These are phyloP conservation scores for Pseudochirops corinnae DNA, from an alignment of 2,797 vertebrate species.

Conservation along the genomic window DNA sequence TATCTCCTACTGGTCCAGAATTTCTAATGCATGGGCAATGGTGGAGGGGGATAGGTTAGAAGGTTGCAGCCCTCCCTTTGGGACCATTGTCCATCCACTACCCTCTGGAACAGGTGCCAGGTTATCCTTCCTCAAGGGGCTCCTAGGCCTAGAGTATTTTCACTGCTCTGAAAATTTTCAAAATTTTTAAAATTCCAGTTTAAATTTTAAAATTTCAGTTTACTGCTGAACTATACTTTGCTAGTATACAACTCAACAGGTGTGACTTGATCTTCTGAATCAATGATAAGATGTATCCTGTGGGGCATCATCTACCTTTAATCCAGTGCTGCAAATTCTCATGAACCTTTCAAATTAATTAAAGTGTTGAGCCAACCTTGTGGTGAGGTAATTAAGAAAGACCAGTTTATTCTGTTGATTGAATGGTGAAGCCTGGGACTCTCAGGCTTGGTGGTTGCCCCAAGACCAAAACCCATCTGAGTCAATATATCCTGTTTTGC, in stretches of 20 bases:
- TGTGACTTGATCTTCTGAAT: not conserved
- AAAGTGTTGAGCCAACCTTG: not conserved
- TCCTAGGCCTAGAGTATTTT: not conserved
- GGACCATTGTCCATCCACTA: not conserved
- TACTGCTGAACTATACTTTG: not conserved
- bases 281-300: not conserved
- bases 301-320: not conserved
- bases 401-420: not conserved
- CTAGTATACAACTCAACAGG: not conserved
- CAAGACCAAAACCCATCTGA: not conserved
- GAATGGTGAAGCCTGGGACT: not conserved
- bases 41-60: not conserved
- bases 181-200: too few relatives aligned
- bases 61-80: not conserved
- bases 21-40: not conserved
- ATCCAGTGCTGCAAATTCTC: not conserved
- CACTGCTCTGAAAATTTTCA: not conserved
- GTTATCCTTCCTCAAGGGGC: not conserved
- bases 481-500: not conserved
- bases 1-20: not conserved
- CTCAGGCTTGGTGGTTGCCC: not conserved
- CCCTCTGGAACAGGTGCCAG: not conserved
- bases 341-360: not conserved
- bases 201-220: too few relatives aligned
- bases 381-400: not conserved